These are phyloP conservation scores for Acanthochromis polyacanthus DNA, from an alignment of 2,113 vertebrate genomes.

Conservation along the genomic window DNA sequence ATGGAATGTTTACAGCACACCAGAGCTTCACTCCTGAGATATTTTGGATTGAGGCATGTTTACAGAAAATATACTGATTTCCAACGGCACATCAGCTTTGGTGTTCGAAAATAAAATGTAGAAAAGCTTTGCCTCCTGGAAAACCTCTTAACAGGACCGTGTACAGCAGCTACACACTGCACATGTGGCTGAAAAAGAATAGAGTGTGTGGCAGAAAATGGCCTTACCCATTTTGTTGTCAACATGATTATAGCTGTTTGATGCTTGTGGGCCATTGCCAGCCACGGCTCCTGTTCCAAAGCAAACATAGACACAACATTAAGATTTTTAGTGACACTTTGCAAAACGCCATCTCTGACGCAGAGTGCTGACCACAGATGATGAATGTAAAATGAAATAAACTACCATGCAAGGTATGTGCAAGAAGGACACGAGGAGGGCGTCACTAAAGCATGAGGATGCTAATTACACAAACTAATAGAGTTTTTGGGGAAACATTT, in stretches of 20 bases:
- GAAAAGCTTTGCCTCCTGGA: not conserved
- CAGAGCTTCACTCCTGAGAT: not conserved
- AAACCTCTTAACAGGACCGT: not conserved
- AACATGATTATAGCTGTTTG: conserved; percentile 90
- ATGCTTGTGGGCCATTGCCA: conserved; percentile 82
- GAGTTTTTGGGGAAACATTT: not conserved
- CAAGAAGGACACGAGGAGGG: not conserved
- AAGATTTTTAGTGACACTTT: conserved; percentile 15
- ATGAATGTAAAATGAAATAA: conserved; percentile 1
- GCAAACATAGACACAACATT: conserved; percentile 38
- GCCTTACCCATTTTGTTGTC: conserved; percentile 90
- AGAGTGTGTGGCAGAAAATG: conserved; percentile 6
- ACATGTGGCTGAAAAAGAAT: conserved; percentile 7
- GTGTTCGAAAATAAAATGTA: not conserved
- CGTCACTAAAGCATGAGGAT: not conserved
- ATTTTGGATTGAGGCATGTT: not conserved
- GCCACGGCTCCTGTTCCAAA: conserved; percentile 70
- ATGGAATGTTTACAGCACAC: not conserved
- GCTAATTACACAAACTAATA: not conserved
- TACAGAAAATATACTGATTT: not conserved
- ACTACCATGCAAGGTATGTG: not conserved
- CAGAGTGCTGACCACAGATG: conserved; percentile 10
- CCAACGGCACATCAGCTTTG: not conserved
- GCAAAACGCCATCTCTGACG: not conserved
- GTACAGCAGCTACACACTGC: not conserved